Evolutionary conservation across 2,797 vertebrate species (phyloP), one percentile per base, ranked within the genome.

Genomic region (Anguilla marmorata): DNA sequence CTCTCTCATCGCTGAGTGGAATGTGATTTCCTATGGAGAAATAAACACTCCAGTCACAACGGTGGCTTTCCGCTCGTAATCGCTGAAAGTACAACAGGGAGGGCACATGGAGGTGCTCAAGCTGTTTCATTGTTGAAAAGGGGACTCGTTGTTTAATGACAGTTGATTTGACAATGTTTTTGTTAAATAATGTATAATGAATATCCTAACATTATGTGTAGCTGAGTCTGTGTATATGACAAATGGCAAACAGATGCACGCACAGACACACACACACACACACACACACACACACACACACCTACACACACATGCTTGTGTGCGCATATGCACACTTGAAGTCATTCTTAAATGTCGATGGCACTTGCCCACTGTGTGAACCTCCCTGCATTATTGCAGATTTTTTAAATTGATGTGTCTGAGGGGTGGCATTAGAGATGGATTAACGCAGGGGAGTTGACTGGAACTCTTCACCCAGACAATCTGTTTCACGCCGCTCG

Each of bases 391-490:
- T 33, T 24, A 41, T n/a, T 72, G 60, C 4, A 24, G 82, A 74
- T 74, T 60, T 30, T n/a, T 85, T 85, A 89, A 24, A 86, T 86
- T n/a, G 85, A 50, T 85, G 74, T 50, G 87, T 87, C 88, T 76
- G 45, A 50, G 24, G 27, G 82, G 86, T 87, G 87, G 87, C 86
- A 85, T 85, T 50, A 86, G 85, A 54, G 79, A 86, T 37, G 85
- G 84, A 90, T 87, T 89, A 85, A 48, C 54, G 50, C 84, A 50
- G 83, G 54, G 19, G 52, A 90, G 63, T 87, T 87, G 87, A 86
- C 84, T 87, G 86, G 88, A 89, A 90, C 84, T 85, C 45, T 88
- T 89, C 52, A 87, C 60, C 76, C 33, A 63, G 85, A 84, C 89
- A 89, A 89, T 89, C 79, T 86, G 52, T 69, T 84, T 76, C 30